Base-by-base conservation (phyloP, 2,797 vertebrate genomes). In the Holocentrus rufus region DNA sequence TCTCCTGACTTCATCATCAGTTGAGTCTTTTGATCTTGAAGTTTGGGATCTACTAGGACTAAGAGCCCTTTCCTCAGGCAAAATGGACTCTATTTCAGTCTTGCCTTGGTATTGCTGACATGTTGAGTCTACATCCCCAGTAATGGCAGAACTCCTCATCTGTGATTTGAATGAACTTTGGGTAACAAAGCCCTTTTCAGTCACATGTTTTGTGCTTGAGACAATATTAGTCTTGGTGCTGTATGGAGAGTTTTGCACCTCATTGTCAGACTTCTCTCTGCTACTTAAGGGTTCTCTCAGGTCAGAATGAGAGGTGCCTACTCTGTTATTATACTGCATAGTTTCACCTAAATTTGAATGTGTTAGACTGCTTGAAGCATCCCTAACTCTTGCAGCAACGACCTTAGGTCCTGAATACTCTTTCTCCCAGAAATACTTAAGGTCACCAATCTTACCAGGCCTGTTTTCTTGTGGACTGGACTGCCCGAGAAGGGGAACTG, bases 191-290 rank as follows among this genome's bases (percentile, higher is more conserved):
- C 81, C 78, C 13, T 91, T 92, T 50, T 87, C 87, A 18, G 77
- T 87, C 82, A 91, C 93, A 42, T 91, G 88, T 78, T 93, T 90
- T 44, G 93, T 79, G 70, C 93, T 90, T 5, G 82, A 81, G 79
- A 92, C 5, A 54, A 87, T 89, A 80, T 90, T 92, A 25, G 78
- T 23, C n/a, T 82, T 93, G 56, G 70, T 69, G 23, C 83, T 77
- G 20, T 15, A 23, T 25, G 65, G 58, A 65, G 76, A 79, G 1
- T 27, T 65, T 31, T 65, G 46, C 23, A 9, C 17, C 1, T 70
- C 72, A 61, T 2, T 13, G 14, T 74, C 64, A 62, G 10, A 58
- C 8, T 15, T 77, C 4, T 72, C 67, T 50, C 13, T 70, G 25
- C 68, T 79, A 20, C 56, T 56, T 9, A 17, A 58, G 17, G 60